Base-by-base conservation (phyloP, 2,797 vertebrate genomes). In the Cossypha caffra region DNA sequence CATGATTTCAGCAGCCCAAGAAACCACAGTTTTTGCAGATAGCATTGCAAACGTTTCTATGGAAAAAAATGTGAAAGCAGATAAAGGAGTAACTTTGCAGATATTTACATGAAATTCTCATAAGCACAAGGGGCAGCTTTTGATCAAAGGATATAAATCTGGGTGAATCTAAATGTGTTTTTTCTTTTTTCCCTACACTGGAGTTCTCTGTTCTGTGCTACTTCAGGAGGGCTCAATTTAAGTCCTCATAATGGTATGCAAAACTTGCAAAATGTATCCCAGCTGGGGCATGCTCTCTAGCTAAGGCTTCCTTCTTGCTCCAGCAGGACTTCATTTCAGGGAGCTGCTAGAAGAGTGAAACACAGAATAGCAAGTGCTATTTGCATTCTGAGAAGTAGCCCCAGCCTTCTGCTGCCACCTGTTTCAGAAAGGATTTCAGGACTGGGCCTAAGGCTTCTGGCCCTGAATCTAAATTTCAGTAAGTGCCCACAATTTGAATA, bases 111-210 rank as follows among this genome's bases (percentile, higher is more conserved):
- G 89, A 93, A 94, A 92, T 95, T 93, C 93, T 95, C 78, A 89
- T 89, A 95, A 95, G 94, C 93, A 95, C 94, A 79, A 91, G 93
- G 95, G 93, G 93, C 87, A 82, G 59, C 61, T 94, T 95, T 88
- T 97, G 95, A 97, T 97, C 96, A 97, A 97, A 97, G 93, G 91
- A 92, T 92, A 87, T 64, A 95, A 85, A 95, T 95, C 94, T 95
- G 96, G 81, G 91, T 93, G 95, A 96, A 95, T 91, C 90, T 94
- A 95, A 96, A 90, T 94, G 91, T 58, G 0, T 3, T 33, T 77
- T 24, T 48, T 25, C 45, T 86, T 90, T 78, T 54, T n/a, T 26
- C 1, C 38, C 42, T 89, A 2, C 1, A 1, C 47, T 43, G 45
- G 86, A 77, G 78, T 77, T 93, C 47, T 61, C 68, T 55, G 29